Evolutionary conservation across 2,888 invertebrate genomes (phyloP).

Genomic region (Hylaea fasciaria): DNA sequence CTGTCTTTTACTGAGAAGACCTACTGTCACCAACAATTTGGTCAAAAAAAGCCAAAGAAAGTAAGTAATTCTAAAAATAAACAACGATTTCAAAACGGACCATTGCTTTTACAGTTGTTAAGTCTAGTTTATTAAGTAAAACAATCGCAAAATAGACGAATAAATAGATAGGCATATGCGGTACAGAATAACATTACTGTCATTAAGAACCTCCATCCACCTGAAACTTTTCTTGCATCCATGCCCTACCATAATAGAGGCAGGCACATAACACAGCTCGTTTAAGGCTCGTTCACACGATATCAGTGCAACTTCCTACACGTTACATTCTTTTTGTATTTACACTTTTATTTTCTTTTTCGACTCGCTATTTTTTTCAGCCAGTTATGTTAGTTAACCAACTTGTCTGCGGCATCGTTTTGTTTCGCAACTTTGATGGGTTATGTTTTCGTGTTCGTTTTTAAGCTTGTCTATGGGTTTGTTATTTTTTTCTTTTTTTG

Average conservation of each 20-base stretch:
- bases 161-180: too few species aligned
- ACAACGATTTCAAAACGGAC: too few species aligned
- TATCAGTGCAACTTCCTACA: constrained; percentile 51
- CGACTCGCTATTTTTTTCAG: constrained; percentile 27
- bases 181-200: neutral
- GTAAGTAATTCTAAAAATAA: too few species aligned
- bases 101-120: too few species aligned
- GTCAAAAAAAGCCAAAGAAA: too few species aligned
- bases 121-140: too few species aligned
- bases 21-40: too few species aligned
- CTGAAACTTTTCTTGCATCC: constrained; percentile 31
- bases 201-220: constrained; percentile 9
- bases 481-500: constrained; percentile 43
- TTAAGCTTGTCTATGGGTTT: constrained; percentile 27
- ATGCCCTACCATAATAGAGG: constrained; percentile 40
- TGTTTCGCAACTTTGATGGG: constrained; percentile 45
- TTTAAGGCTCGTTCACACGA: constrained; percentile 65
- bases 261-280: constrained; percentile 50
- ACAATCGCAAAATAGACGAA: too few species aligned
- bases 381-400: constrained; percentile 53
- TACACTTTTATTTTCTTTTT: constrained; percentile 46
- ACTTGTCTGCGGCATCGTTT: constrained; percentile 51
- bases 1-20: too few species aligned
- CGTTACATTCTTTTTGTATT: constrained; percentile 38
- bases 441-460: constrained; percentile 40